These are phyloP conservation scores for Cantharis lateralis DNA, from an alignment of 2,888 invertebrate genomes.

Conservation along the genomic window DNA sequence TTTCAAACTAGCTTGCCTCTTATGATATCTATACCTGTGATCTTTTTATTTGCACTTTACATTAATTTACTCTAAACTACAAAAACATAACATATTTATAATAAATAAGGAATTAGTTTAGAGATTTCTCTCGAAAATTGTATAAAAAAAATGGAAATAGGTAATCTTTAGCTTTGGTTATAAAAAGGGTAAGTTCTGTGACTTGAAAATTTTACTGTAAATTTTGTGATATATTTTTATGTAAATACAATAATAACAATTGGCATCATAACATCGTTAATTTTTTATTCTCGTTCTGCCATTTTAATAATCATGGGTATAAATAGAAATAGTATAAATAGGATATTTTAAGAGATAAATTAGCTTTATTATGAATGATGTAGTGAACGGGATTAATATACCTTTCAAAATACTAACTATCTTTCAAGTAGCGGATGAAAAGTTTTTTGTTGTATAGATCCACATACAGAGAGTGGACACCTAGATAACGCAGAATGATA, in stretches of 20 bases:
- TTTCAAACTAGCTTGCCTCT: constrained; percentile 25
- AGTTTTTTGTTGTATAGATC: background rate
- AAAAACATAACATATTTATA: constrained; percentile 19
- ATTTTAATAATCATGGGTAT: background rate
- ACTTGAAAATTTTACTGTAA: background rate
- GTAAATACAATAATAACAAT: background rate
- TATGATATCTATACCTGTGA: constrained; percentile 8
- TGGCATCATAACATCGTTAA: background rate
- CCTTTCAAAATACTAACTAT: constrained; percentile 15
- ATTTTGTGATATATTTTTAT: background rate
- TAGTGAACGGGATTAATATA: constrained; percentile 13
- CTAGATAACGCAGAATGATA: background rate
- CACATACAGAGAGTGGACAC: background rate
- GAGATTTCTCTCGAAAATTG: background rate
- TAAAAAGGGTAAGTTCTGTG: background rate
- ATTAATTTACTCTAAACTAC: constrained; percentile 19
- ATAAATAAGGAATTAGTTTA: background rate
- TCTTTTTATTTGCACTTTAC: constrained; percentile 19
- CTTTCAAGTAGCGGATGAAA: constrained; percentile 29
- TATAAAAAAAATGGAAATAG: background rate
- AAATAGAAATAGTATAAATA: background rate
- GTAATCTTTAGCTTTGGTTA: background rate
- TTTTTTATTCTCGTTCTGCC: background rate
- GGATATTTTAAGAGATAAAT: background rate
- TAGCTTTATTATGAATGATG: constrained; percentile 8